Base-by-base conservation (phyloP, 2,113 vertebrate genomes). In the Steatornis caripensis region DNA sequence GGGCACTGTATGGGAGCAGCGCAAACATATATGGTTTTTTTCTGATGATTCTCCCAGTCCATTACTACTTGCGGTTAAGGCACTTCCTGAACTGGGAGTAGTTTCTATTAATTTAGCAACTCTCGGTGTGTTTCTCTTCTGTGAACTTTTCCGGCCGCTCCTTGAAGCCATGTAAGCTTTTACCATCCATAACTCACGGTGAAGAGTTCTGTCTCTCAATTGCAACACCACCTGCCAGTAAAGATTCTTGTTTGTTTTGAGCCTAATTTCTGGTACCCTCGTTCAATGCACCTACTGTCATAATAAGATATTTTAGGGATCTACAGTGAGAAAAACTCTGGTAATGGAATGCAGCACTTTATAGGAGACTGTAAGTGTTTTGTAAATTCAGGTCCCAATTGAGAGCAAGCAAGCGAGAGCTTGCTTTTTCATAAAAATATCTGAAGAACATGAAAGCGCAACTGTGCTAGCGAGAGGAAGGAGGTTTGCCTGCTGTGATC, bases 161-260 rank as follows among this genome's bases (percentile, higher is more conserved):
- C 43, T 43, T 41, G 60, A 43, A 41, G 30, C 15, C 17, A 10
- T 13, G 6, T 24, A 75, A 87, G 39, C 4, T 79, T 93, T 68
- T n/a, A 30, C 9, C 2, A 3, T 20, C 49, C 8, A 9, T 27
- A 57, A 43, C 12, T 60, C 0, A 0, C 29, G 6, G 4, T 43
- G 60, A 83, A 29, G 37, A 51, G 34, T 55, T 90, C 49, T 90
- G 20, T 14, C 37, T 48, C 71, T 69, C 55, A 65, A 4, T 22
- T 55, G 46, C 45, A 85, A 27, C 29, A 70, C 9, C 7, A 13
- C 6, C 27, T 51, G n/a, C 45, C 80, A 61, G 39, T 51, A 74
- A 62, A 84, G 37, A 34, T 12, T 71, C 20, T 65, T 21, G 13
- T 29, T 41, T 46, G 0, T 17, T 85, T 57, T 51, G 34, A 72